A percentile compares a stretch with the other conserved stretches of the same genome.
Conservation (phyloP, 2,113 vertebrate species). For the Hepsetus odoe region DNA sequence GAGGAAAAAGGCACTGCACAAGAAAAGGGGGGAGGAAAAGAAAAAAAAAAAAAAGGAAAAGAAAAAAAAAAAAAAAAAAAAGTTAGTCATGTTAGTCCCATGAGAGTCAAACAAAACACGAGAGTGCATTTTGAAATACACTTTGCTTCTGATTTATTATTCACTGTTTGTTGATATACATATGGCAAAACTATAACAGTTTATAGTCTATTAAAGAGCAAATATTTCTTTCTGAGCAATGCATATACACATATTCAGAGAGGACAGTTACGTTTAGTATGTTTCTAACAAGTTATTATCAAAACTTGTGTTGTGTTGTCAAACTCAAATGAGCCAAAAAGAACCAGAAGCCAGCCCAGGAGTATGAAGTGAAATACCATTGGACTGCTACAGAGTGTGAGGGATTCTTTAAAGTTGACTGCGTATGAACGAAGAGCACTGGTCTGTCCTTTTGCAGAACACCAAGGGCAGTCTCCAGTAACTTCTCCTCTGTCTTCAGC, state of each 20-base stretch:
- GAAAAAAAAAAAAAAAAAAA: no score
- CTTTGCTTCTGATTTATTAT: no score
- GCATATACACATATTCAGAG: no score
- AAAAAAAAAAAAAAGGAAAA: neutral
- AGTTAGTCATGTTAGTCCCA: neutral
- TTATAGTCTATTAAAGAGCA: no score
- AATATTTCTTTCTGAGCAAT: no score
- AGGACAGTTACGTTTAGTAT: no score
- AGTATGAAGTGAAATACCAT: conserved; percentile 73
- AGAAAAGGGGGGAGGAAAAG: conserved; percentile 38
- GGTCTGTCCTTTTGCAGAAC: conserved; percentile 80
- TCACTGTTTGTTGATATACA: no score
- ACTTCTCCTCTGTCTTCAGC: conserved; percentile 64
- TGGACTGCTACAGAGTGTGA: conserved; percentile 88
- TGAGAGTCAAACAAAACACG: neutral
- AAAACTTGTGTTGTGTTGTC: no score
- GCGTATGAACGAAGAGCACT: conserved; percentile 79
- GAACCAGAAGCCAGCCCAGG: neutral
- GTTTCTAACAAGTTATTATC: no score
- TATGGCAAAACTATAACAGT: no score
- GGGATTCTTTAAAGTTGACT: conserved; percentile 87
- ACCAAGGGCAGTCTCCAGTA: conserved; percentile 82
- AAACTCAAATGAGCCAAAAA: neutral
- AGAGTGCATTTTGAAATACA: no score
- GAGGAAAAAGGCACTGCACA: conserved; percentile 90